These are phyloP conservation scores for Lymantria monacha DNA, from an alignment of 2,888 invertebrate genomes.

Conservation along the genomic window DNA sequence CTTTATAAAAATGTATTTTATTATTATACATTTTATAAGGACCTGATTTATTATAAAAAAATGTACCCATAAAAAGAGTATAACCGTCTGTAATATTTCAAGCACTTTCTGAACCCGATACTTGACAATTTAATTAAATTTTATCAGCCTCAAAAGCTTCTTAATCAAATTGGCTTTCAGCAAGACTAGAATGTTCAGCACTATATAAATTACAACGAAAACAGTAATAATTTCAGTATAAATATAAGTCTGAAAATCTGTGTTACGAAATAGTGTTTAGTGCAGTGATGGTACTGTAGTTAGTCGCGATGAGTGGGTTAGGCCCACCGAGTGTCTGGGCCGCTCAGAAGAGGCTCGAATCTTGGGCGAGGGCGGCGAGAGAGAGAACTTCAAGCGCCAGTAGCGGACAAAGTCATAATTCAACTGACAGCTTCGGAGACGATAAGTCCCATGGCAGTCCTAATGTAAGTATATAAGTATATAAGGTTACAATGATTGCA, in stretches of 20 bases:
- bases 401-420: constrained; percentile 82
- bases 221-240: constrained; percentile 8
- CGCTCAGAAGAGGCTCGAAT: constrained; percentile 88
- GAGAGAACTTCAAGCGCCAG: constrained; percentile 83
- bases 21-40: no score
- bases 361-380: constrained; percentile 89
- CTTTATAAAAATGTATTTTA: no score
- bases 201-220: constrained; percentile 23
- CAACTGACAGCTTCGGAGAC: constrained; percentile 77
- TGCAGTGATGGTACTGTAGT: constrained; percentile 38
- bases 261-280: constrained; percentile 13
- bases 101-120: constrained; percentile 8
- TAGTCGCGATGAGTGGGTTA: constrained; percentile 83
- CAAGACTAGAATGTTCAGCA: constrained; percentile 1
- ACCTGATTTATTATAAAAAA: no score
- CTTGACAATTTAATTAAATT: constrained; percentile 1
- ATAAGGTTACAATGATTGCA: not conserved
- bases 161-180: constrained; percentile 8
- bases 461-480: constrained; percentile 52
- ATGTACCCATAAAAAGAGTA: no score
- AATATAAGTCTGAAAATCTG: constrained; percentile 2
- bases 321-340: constrained; percentile 90
- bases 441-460: constrained; percentile 73
- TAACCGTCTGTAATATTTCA: not conserved
- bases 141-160: not conserved